These are phyloP conservation scores for Scomber scombrus DNA, from an alignment of 2,113 vertebrate species.

Conservation along the genomic window DNA sequence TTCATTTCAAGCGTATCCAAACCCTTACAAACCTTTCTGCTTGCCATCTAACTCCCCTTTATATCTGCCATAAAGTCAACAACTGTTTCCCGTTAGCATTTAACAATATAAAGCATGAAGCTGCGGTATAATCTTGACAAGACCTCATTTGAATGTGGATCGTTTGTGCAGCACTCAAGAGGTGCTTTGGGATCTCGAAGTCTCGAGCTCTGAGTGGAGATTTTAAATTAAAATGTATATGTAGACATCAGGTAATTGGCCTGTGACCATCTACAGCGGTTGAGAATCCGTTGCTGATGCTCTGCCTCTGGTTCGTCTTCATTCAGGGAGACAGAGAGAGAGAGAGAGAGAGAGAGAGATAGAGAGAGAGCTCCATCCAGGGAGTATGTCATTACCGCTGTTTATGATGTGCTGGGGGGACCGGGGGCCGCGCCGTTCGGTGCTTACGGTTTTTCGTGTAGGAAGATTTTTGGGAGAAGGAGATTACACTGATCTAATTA, in stretches of 20 bases:
- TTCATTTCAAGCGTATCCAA: too few species aligned
- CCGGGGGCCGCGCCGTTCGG: background rate
- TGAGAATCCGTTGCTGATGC: background rate
- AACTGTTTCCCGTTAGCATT: background rate
- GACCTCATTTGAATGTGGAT: slow-evolving; percentile 30
- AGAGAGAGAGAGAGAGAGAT: background rate
- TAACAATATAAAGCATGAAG: background rate
- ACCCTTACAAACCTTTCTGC: background rate
- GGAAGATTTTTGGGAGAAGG: slow-evolving; percentile 61
- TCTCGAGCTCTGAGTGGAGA: slow-evolving; percentile 19
- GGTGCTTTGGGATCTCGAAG: slow-evolving; percentile 20
- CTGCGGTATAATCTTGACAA: background rate
- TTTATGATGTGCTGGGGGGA: slow-evolving; percentile 27
- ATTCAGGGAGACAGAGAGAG: slow-evolving; percentile 27
- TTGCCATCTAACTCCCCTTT: background rate
- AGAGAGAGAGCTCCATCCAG: slow-evolving; percentile 10
- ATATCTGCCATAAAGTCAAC: background rate
- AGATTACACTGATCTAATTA: slow-evolving; percentile 69
- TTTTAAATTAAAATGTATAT: slow-evolving; percentile 31
- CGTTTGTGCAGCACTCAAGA: slow-evolving; percentile 31
- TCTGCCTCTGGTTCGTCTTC: slow-evolving; percentile 10
- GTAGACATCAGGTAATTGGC: slow-evolving; percentile 30
- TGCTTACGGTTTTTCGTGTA: slow-evolving; percentile 41
- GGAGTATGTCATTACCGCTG: slow-evolving; percentile 34
- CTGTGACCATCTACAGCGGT: slow-evolving; percentile 33